These are phyloP conservation scores for Stegastes partitus DNA, from an alignment of 2,113 vertebrate species.

Conservation along the genomic window DNA sequence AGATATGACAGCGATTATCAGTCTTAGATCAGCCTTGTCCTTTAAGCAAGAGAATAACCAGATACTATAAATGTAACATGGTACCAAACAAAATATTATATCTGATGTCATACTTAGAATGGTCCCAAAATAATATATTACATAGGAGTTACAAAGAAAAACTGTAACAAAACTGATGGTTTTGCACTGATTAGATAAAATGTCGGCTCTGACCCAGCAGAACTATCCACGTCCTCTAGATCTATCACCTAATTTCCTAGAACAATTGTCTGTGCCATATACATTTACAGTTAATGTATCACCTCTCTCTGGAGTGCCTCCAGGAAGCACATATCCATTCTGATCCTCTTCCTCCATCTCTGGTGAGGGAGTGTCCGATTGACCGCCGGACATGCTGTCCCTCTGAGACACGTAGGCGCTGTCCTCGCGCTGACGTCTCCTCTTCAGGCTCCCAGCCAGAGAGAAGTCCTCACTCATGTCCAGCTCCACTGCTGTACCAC, in stretches of 20 bases:
- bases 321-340: slow-evolving; percentile 93
- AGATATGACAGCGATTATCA: too few species aligned
- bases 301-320: slow-evolving; percentile 87
- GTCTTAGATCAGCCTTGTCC: too few species aligned
- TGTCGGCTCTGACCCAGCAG: not conserved
- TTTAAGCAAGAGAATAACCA: too few species aligned
- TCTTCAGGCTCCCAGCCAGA: slow-evolving; percentile 81
- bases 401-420: slow-evolving; percentile 91
- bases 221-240: not conserved
- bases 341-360: slow-evolving; percentile 89
- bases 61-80: too few species aligned
- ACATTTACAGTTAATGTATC: not conserved
- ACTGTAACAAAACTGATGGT: too few species aligned
- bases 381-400: slow-evolving; percentile 87
- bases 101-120: too few species aligned
- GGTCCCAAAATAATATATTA: too few species aligned
- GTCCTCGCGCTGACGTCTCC: slow-evolving; percentile 87
- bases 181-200: too few species aligned
- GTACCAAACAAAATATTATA: too few species aligned
- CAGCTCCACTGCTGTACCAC: slow-evolving; percentile 85
- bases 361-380: slow-evolving; percentile 78
- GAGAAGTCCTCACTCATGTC: slow-evolving; percentile 87
- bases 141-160: too few species aligned
- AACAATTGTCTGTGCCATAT: not conserved
- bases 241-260: too few species aligned